These are phyloP conservation scores for Mareca strepera DNA, from an alignment of 2,797 vertebrate genomes.

Conservation along the genomic window DNA sequence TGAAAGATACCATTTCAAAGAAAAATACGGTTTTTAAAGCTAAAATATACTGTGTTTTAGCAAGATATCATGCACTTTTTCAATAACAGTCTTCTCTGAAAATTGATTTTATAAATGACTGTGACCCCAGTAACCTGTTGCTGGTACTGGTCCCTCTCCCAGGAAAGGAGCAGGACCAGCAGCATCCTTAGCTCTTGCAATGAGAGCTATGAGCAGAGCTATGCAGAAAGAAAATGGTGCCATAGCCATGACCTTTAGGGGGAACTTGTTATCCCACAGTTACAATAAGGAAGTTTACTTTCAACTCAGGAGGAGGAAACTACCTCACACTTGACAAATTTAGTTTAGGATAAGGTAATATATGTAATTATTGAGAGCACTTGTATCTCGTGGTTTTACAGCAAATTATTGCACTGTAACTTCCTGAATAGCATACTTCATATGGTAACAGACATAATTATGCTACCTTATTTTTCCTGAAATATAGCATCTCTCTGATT, in stretches of 20 bases:
- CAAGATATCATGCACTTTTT: neutral
- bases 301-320: neutral
- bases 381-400: neutral
- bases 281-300: neutral
- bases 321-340: neutral
- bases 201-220: neutral
- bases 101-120: neutral
- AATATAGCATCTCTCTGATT: neutral
- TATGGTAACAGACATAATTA: neutral
- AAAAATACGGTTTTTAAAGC: neutral
- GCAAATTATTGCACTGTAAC: neutral
- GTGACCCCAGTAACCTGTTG: neutral
- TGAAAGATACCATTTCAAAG: neutral
- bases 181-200: neutral
- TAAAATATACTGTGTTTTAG: neutral
- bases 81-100: neutral
- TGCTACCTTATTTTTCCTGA: slow-evolving; percentile 29
- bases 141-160: neutral
- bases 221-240: neutral
- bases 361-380: neutral
- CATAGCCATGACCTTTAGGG: neutral
- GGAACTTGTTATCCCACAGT: neutral
- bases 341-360: neutral
- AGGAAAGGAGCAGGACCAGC: neutral
- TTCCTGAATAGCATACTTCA: neutral